phyloP scores from a whole-genome alignment of 2,797 vertebrate species.

The Thalassophryne amazonica region DNA sequence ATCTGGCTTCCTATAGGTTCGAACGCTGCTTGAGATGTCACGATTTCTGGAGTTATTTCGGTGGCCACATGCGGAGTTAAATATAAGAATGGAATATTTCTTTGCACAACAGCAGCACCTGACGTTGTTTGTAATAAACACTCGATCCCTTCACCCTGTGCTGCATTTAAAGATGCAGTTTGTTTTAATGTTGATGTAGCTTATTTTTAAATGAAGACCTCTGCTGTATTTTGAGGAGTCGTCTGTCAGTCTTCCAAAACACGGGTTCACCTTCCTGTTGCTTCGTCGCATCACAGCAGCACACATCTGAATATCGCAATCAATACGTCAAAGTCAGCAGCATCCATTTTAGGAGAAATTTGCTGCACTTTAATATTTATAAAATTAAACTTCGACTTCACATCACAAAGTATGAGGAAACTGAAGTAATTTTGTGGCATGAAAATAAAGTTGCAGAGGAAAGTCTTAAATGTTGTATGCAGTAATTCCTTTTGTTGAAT shows the following conservation, averaged over 20 bases:
- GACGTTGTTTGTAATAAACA: slow-evolving; percentile 48
- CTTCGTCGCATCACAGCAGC: slow-evolving; percentile 54
- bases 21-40: slow-evolving; percentile 48
- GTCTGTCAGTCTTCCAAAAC: slow-evolving; percentile 68
- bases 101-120: slow-evolving; percentile 34
- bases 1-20: slow-evolving; percentile 57
- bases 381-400: slow-evolving; percentile 19
- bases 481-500: neutral
- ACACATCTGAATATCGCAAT: slow-evolving; percentile 60
- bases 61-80: slow-evolving; percentile 33
- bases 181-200: slow-evolving; percentile 56
- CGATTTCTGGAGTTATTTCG: slow-evolving; percentile 46
- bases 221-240: slow-evolving; percentile 67
- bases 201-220: slow-evolving; percentile 68
- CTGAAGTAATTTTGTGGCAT: neutral
- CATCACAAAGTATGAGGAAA: slow-evolving; percentile 4
- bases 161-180: slow-evolving; percentile 55
- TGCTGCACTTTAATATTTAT: slow-evolving; percentile 19
- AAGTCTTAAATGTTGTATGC: neutral
- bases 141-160: slow-evolving; percentile 35
- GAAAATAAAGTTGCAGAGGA: slow-evolving; percentile 13
- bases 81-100: slow-evolving; percentile 33
- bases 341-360: slow-evolving; percentile 78
- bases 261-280: slow-evolving; percentile 54
- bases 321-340: slow-evolving; percentile 62